Base-by-base conservation (phyloP, 64 coral and sea anemone species). In the Montipora efflorescens region DNA sequence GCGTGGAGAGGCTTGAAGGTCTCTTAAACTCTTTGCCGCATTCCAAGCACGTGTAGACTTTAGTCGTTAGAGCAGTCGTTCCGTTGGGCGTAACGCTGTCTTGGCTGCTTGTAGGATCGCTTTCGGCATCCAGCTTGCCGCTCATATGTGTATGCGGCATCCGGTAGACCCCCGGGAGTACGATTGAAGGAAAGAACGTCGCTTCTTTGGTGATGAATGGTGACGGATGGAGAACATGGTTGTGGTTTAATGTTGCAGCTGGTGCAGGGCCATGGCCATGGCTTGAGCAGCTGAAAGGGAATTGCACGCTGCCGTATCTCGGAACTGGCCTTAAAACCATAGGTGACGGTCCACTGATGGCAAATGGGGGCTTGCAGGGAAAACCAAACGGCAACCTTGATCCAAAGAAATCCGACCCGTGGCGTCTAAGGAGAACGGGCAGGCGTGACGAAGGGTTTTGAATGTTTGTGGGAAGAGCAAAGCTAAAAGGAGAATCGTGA, bases 21-120 rank as follows among this genome's bases (percentile, higher is more conserved):
- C 96, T 94, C 43, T 93, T 93, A 74, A 98, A 98, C 28, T 98
- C 96, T 28, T 98, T 98, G 0, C 93, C 96, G 45, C 96, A 98
- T 62, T 98, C 96, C 48, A 92, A 89, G 59, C 96, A 98, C 16
- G 88, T 82, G 79, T 91, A 98, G 2, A 98, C 73, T 76, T 89
- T 98, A 0, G 83, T 66, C 70, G 88, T 98, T 20, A 72, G 22
- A 18, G 44, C 16, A 45, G 4, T 49, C 19, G 81, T 11, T 7
- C 67, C 82, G 62, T 49, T 68, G 12, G 82, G 46, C 16, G 44
- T 72, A 47, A 72, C 49, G 53, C 53, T 6, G 9, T 86, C 64
- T 11, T 86, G 62, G 82, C 15, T 71, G 46, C 68, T 71, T 22
- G 6, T 18, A 22, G 45, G 45, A 11, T 67, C 59, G 12, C 14